Conservation (phyloP, 2,888 invertebrate species). For the Drosophila affinis region DNA sequence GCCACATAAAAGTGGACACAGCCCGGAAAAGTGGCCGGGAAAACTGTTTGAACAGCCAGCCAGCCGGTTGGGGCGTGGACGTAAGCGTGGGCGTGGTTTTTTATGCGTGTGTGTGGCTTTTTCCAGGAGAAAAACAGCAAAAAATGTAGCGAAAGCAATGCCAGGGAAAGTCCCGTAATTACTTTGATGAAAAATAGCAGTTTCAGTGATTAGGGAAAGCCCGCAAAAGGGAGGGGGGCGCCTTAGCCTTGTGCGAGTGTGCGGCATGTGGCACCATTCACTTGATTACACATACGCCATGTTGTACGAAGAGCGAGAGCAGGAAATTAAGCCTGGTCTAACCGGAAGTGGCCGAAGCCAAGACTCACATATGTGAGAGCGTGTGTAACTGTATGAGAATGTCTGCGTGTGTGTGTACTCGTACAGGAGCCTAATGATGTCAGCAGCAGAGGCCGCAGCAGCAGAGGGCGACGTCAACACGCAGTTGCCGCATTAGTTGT, state of each 20-base stretch:
- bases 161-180: constrained; percentile 55
- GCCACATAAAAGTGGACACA: constrained; percentile 46
- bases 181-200: constrained; percentile 78
- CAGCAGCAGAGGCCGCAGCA: constrained; percentile 57
- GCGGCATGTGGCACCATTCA: constrained; percentile 51
- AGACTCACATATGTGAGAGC: constrained; percentile 25
- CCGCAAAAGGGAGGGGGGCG: constrained; percentile 6
- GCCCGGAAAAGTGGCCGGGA: constrained; percentile 8
- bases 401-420: constrained; percentile 3
- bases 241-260: constrained; percentile 3
- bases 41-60: constrained; percentile 18
- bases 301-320: constrained; percentile 55
- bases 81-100: background rate
- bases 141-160: constrained; percentile 13
- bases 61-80: background rate
- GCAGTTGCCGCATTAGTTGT: constrained; percentile 75
- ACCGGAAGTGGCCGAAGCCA: constrained; percentile 66
- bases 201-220: constrained; percentile 72
- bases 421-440: constrained; percentile 66
- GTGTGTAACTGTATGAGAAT: constrained; percentile 24
- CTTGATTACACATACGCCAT: constrained; percentile 78
- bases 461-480: constrained; percentile 42
- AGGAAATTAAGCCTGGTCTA: constrained; percentile 75
- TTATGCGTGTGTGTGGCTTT: constrained; percentile 16
- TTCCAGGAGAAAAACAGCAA: background rate